Percentiles rank a stretch among this genome's conserved stretches.
Evolutionary conservation across 2,113 vertebrate species (phyloP).

Genomic region (Ptychochromis oligacanthus): DNA sequence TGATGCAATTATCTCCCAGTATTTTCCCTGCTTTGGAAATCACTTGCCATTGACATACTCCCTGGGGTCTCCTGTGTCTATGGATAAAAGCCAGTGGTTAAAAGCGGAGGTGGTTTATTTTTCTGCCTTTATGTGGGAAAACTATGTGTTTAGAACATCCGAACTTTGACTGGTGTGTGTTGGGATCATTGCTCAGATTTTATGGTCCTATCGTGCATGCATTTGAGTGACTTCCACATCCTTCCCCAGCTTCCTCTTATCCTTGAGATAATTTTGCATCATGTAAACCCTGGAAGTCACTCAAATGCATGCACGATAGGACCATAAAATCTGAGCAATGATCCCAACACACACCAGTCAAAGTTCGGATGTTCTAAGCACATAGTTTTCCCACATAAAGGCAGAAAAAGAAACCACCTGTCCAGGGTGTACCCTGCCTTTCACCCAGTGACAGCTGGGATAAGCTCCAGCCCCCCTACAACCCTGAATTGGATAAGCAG

Average conservation of each 20-base stretch:
- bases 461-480: not conserved
- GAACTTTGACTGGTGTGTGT: not conserved
- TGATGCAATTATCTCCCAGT: constrained; percentile 38
- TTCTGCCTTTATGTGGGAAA: constrained; percentile 54
- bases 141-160: not conserved
- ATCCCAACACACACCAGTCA: constrained; percentile 4
- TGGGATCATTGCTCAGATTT: constrained; percentile 26
- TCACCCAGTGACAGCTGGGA: not conserved
- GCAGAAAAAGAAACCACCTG: constrained; percentile 11
- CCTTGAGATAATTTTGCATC: constrained; percentile 21
- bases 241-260: constrained; percentile 2
- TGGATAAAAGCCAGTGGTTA: constrained; percentile 40
- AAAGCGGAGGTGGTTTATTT: not conserved
- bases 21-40: constrained; percentile 21
- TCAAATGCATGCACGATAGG: not conserved
- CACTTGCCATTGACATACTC: constrained; percentile 10
- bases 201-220: not conserved
- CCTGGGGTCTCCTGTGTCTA: constrained; percentile 15
- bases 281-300: not conserved
- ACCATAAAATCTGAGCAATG: constrained; percentile 19
- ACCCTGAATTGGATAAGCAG: not conserved
- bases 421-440: not conserved
- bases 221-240: not conserved
- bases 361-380: not conserved
- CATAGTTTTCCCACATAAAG: constrained; percentile 50